These are phyloP conservation scores for Mermis nigrescens DNA, from an alignment of 2,888 invertebrate genomes.

Conservation along the genomic window DNA sequence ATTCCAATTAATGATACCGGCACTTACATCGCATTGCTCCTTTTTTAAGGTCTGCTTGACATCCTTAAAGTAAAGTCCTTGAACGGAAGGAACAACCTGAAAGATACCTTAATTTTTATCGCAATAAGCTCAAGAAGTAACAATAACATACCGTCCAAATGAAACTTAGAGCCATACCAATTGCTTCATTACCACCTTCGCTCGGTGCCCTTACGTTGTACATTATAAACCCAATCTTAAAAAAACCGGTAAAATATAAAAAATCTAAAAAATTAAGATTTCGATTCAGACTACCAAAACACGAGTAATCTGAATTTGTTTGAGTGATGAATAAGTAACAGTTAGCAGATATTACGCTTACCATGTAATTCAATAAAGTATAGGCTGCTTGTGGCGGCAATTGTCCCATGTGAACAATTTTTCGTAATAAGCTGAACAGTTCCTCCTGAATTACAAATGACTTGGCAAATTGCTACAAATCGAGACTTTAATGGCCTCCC, in stretches of 20 bases:
- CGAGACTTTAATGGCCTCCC: too few relatives aligned
- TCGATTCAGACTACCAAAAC: too few relatives aligned
- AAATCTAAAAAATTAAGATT: too few relatives aligned
- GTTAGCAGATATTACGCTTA: slow-evolving; percentile 27
- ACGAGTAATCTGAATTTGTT: too few relatives aligned
- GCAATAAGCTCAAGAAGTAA: not conserved
- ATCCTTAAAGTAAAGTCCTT: slow-evolving; percentile 98
- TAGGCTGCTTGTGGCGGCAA: slow-evolving; percentile 69
- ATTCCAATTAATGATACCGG: too few relatives aligned
- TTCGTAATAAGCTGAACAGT: slow-evolving; percentile 72
- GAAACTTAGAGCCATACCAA: slow-evolving; percentile 79
- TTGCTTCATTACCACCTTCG: slow-evolving; percentile 78
- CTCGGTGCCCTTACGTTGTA: slow-evolving; percentile 90
- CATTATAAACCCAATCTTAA: slow-evolving; percentile 68
- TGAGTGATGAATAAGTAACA: too few relatives aligned
- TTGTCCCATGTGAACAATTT: slow-evolving; percentile 47
- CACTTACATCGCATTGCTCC: slow-evolving; percentile 77
- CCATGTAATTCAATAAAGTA: slow-evolving; percentile 90
- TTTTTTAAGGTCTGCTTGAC: slow-evolving; percentile 91
- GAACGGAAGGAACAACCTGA: slow-evolving; percentile 85
- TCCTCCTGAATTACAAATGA: slow-evolving; percentile 74
- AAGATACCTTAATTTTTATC: slow-evolving; percentile 1
- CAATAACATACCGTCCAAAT: slow-evolving; percentile 95
- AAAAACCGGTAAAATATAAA: too few relatives aligned
- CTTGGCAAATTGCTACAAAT: too few relatives aligned